Evolutionary conservation across 2,888 invertebrate species (phyloP).

Genomic region (Acleris emargana): DNA sequence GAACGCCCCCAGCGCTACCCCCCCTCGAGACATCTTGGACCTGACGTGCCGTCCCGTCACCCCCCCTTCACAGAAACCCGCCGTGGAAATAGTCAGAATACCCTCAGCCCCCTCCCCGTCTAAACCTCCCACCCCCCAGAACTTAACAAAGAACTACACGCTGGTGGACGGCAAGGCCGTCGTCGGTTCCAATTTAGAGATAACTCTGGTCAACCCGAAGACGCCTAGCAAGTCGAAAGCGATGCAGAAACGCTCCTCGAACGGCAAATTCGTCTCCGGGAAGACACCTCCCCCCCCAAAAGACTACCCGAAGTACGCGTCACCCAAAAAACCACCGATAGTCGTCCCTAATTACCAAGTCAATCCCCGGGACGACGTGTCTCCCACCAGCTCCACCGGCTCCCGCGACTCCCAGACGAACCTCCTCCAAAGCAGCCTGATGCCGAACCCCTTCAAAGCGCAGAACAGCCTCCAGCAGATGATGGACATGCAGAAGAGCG

Average conservation of each 20-base stretch:
- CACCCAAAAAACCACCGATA: conserved; percentile 57
- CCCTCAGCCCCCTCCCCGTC: conserved; percentile 65
- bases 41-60: conserved; percentile 82
- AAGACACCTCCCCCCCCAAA: conserved; percentile 74
- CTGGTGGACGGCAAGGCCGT: conserved; percentile 69
- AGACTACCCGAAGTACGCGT: conserved; percentile 54
- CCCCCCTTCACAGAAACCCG: conserved; percentile 53
- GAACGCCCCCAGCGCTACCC: conserved; percentile 52
- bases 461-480: conserved; percentile 48
- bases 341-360: conserved; percentile 71
- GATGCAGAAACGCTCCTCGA: conserved; percentile 79
- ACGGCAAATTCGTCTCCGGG: conserved; percentile 81
- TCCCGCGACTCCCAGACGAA: conserved; percentile 49
- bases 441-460: conserved; percentile 47
- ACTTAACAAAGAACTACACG: conserved; percentile 74
- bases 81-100: conserved; percentile 85
- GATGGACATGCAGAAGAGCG: conserved; percentile 55
- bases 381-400: conserved; percentile 60
- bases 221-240: conserved; percentile 59
- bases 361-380: conserved; percentile 54
- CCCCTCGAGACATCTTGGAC: conserved; percentile 85
- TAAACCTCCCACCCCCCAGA: conserved; percentile 67
- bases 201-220: conserved; percentile 86
- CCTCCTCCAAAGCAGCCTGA: conserved; percentile 44
- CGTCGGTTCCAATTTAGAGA: conserved; percentile 87